These are phyloP conservation scores for Neosilurus hyrtlii DNA, from an alignment of 2,797 vertebrate genomes.

Conservation along the genomic window DNA sequence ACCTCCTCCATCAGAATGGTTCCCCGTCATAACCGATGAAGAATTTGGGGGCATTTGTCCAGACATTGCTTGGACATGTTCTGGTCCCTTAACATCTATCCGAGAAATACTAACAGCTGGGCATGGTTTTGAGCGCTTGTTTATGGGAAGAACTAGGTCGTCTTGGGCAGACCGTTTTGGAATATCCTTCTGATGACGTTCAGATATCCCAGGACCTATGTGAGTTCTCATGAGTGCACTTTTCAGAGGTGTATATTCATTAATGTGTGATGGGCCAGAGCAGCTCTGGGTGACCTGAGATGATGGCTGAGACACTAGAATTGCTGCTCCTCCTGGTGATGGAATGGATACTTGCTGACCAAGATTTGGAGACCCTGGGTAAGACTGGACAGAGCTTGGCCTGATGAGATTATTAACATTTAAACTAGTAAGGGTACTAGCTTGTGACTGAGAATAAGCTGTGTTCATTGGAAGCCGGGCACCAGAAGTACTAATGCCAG, in stretches of 20 bases:
- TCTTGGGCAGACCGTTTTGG: constrained; percentile 88
- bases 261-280: constrained; percentile 74
- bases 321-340: constrained; percentile 67
- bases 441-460: constrained; percentile 76
- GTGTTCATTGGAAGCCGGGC: constrained; percentile 76
- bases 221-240: constrained; percentile 77
- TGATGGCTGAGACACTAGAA: constrained; percentile 75
- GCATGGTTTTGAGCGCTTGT: constrained; percentile 90
- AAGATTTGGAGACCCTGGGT: constrained; percentile 80
- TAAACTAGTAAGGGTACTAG: constrained; percentile 80
- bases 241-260: constrained; percentile 85
- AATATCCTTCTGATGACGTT: constrained; percentile 84
- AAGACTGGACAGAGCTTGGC: constrained; percentile 79
- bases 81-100: constrained; percentile 83
- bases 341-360: constrained; percentile 68
- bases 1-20: constrained; percentile 75
- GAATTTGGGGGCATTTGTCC: constrained; percentile 81
- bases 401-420: constrained; percentile 93
- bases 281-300: constrained; percentile 78
- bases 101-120: constrained; percentile 69
- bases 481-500: constrained; percentile 70
- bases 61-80: constrained; percentile 84
- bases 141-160: constrained; percentile 83
- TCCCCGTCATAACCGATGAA: constrained; percentile 76
- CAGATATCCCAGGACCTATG: constrained; percentile 72